These are phyloP conservation scores for Antedon bifida DNA, from an alignment of 35 echinoderm and acorn worm species.

Conservation along the genomic window DNA sequence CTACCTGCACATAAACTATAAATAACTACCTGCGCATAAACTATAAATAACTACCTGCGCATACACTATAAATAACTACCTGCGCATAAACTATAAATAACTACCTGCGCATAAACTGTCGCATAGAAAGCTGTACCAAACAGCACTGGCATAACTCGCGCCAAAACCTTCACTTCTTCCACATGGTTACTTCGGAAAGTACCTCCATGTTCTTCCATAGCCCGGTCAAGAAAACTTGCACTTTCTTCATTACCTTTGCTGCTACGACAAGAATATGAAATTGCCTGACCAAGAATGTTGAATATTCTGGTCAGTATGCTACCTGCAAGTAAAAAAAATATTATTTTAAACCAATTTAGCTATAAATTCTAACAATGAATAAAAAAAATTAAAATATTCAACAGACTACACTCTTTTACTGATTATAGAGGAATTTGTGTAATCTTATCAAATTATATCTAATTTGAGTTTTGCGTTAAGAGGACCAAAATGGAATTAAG, in stretches of 20 bases:
- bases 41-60: no score
- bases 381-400: not conserved
- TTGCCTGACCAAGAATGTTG: constrained; percentile 24
- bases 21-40: no score
- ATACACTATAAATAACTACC: no score
- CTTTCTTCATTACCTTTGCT: constrained; percentile 7
- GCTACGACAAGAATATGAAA: not conserved
- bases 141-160: constrained; percentile 48
- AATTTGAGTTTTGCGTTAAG: no score
- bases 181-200: constrained; percentile 32
- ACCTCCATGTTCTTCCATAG: constrained; percentile 48
- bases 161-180: constrained; percentile 47
- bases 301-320: constrained; percentile 40
- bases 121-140: not conserved
- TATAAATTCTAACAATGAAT: not conserved
- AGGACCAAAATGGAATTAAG: no score
- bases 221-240: constrained; percentile 40
- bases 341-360: not conserved
- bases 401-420: not conserved
- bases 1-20: no score
- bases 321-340: constrained; percentile 16
- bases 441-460: no score
- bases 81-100: not conserved
- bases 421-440: no score
- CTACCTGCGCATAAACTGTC: no score